Evolutionary conservation across 1,140 invertebrate genomes (phyloP).

Genomic region (Antheraea mylitta): DNA sequence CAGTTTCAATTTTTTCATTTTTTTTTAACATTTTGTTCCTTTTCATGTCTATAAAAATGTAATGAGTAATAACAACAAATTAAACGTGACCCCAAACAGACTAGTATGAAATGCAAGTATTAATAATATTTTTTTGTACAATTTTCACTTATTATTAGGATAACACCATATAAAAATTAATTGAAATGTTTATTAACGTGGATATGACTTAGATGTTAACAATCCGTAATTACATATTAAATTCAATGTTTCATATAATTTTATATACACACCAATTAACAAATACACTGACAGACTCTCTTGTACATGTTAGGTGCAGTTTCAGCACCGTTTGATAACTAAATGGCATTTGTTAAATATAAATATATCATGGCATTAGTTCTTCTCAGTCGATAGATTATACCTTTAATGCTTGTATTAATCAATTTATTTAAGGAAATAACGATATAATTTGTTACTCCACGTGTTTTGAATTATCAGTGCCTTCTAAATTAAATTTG

Average conservation of each 20-base stretch:
- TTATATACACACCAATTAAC: slow-evolving; percentile 16
- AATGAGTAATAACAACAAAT: slow-evolving; percentile 27
- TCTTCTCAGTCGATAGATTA: slow-evolving; percentile 4
- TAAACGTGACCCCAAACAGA: slow-evolving; percentile 68
- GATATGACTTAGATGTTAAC: slow-evolving; percentile 73
- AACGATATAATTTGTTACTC: background rate
- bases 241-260: slow-evolving; percentile 22
- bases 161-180: slow-evolving; percentile 72
- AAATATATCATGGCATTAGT: slow-evolving; percentile 6
- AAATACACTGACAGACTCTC: background rate
- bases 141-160: slow-evolving; percentile 71
- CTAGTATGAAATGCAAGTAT: slow-evolving; percentile 75
- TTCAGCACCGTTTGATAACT: background rate
- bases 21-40: background rate
- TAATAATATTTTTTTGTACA: slow-evolving; percentile 73
- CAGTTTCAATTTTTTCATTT: slow-evolving; percentile 21
- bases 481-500: too few relatives aligned
- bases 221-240: slow-evolving; percentile 27
- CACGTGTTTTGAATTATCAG: background rate
- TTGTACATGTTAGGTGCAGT: background rate
- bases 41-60: slow-evolving; percentile 7
- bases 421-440: background rate
- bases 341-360: background rate
- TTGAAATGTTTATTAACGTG: slow-evolving; percentile 61
- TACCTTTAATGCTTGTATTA: background rate